A percentile compares a stretch with the other conserved stretches of the same genome.
These are phyloP conservation scores for Lasius platythorax DNA, from an alignment of 2,888 invertebrate species.

Conservation along the genomic window DNA sequence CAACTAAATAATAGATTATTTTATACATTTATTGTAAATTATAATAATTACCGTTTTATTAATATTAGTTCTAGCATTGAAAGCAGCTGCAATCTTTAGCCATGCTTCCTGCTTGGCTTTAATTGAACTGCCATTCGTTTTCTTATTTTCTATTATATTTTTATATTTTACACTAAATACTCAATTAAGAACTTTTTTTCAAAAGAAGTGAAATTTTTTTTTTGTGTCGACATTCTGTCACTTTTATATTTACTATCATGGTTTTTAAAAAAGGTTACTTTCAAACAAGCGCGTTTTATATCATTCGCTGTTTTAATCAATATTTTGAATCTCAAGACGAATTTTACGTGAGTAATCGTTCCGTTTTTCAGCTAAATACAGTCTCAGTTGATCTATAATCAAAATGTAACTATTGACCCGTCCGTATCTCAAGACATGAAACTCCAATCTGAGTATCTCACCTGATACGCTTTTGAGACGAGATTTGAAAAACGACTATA, in stretches of 20 bases:
- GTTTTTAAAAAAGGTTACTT: neutral
- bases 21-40: neutral
- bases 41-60: neutral
- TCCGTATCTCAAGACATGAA: neutral
- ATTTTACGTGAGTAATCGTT: neutral
- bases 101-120: neutral
- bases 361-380: too few species aligned
- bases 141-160: too few species aligned
- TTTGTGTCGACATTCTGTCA: neutral
- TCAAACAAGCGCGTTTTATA: neutral
- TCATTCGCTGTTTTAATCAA: neutral
- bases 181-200: neutral
- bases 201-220: neutral
- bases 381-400: too few species aligned
- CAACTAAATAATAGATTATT: neutral
- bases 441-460: neutral
- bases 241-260: neutral
- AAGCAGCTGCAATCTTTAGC: neutral
- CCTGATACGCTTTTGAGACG: neutral
- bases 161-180: too few species aligned
- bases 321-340: neutral
- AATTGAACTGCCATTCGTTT: neutral
- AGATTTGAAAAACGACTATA: neutral
- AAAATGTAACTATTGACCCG: neutral
- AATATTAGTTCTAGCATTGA: neutral